A percentile compares a stretch with the other conserved stretches of the same genome.
phyloP scores from a whole-genome alignment of 2,797 vertebrate species.

The Merluccius polli region DNA sequence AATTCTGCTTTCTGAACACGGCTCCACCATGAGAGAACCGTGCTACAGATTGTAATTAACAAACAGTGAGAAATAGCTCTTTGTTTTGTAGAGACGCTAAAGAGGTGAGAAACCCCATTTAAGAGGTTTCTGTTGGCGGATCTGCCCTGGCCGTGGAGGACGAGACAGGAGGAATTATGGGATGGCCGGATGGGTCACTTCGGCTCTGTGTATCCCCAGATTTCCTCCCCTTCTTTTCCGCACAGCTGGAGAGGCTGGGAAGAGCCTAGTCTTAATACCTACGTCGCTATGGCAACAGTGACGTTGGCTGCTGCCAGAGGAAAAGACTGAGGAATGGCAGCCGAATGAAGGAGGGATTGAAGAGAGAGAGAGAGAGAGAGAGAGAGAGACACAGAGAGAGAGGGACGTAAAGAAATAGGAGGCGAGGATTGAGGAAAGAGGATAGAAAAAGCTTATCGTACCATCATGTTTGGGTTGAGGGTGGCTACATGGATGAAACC shows the following conservation, averaged over 20 bases:
- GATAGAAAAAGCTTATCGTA: constrained; percentile 41
- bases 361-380: constrained; percentile 29
- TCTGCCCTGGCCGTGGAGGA: constrained; percentile 15
- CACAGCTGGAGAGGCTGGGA: constrained; percentile 67
- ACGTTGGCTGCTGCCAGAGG: constrained; percentile 59
- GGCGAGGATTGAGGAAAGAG: constrained; percentile 40
- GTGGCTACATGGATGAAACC: constrained; percentile 26
- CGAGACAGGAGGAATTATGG: constrained; percentile 33
- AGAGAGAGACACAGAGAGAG: constrained; percentile 11
- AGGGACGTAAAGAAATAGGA: constrained; percentile 11
- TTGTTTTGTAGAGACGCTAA: background rate
- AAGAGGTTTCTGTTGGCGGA: background rate
- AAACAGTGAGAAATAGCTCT: constrained; percentile 1
- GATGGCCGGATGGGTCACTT: constrained; percentile 31
- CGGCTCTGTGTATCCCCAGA: constrained; percentile 61
- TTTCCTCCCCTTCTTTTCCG: constrained; percentile 40
- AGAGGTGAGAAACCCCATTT: background rate
- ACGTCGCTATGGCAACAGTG: constrained; percentile 73
- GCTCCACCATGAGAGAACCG: constrained; percentile 12
- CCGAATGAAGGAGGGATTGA: constrained; percentile 52
- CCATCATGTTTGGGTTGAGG: constrained; percentile 23
- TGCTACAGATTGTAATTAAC: constrained; percentile 4
- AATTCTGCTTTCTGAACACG: background rate
- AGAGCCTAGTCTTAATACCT: constrained; percentile 62
- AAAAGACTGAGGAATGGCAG: constrained; percentile 45